A percentile compares a stretch with the other conserved stretches of the same genome.
These are phyloP conservation scores for Podotricha telesiphe DNA, from an alignment of 2,888 invertebrate species.

Conservation along the genomic window DNA sequence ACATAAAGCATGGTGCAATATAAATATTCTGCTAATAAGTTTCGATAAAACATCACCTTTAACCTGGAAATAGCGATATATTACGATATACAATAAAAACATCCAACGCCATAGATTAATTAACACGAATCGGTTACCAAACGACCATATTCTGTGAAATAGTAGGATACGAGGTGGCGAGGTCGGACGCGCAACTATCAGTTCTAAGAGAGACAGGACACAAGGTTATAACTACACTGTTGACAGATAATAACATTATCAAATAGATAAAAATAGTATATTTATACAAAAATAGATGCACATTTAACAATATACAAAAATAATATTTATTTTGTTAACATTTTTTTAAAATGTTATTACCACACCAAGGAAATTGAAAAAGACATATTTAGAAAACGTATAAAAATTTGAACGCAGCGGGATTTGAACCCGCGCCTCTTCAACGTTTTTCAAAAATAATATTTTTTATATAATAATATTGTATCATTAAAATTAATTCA, in stretches of 20 bases:
- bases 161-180: slow-evolving; percentile 55
- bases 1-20: not conserved
- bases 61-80: slow-evolving; percentile 43
- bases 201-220: slow-evolving; percentile 53
- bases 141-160: slow-evolving; percentile 55
- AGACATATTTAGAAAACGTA: too few relatives aligned
- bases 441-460: too few relatives aligned
- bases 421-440: too few relatives aligned
- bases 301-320: too few relatives aligned
- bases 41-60: slow-evolving; percentile 42
- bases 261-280: slow-evolving; percentile 11
- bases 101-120: slow-evolving; percentile 43
- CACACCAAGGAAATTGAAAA: too few relatives aligned
- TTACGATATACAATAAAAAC: slow-evolving; percentile 43
- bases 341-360: too few relatives aligned
- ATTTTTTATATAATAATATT: too few relatives aligned
- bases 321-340: too few relatives aligned
- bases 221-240: slow-evolving; percentile 50
- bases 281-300: not conserved
- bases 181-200: slow-evolving; percentile 55
- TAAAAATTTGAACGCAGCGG: too few relatives aligned
- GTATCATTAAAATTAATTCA: too few relatives aligned
- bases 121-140: slow-evolving; percentile 43
- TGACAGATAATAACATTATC: slow-evolving; percentile 36
- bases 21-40: slow-evolving; percentile 22